phyloP scores from a whole-genome alignment of 2,797 vertebrate species.

The Varecia variegata region DNA sequence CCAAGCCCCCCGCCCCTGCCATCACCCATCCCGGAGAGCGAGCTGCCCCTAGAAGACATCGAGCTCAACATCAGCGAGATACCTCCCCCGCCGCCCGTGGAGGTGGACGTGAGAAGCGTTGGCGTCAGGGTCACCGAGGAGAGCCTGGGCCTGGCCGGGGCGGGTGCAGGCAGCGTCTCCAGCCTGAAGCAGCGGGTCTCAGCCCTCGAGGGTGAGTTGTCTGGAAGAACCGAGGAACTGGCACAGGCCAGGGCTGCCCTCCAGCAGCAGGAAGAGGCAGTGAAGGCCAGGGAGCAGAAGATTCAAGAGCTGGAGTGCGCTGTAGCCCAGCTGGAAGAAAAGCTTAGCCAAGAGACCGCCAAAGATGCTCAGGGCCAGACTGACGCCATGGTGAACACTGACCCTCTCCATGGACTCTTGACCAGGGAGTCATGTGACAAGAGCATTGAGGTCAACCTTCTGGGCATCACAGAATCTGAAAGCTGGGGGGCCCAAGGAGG shows the following conservation, averaged over 20 bases:
- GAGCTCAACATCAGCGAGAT: conserved; percentile 71
- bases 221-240: conserved; percentile 88
- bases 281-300: conserved; percentile 89
- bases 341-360: conserved; percentile 73
- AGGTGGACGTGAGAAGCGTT: conserved; percentile 54
- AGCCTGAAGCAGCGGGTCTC: conserved; percentile 88
- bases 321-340: conserved; percentile 79
- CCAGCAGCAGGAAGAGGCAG: conserved; percentile 88
- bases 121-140: conserved; percentile 34
- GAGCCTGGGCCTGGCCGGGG: conserved; percentile 63
- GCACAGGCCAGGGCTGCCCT: conserved; percentile 87
- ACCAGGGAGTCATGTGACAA: conserved; percentile 80
- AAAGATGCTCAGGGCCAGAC: conserved; percentile 65
- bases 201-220: conserved; percentile 88
- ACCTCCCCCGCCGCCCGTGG: background rate
- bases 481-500: background rate
- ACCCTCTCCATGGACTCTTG: background rate
- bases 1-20: conserved; percentile 72
- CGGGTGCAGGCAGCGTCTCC: conserved; percentile 39
- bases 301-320: conserved; percentile 89
- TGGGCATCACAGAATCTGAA: conserved; percentile 60
- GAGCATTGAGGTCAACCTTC: conserved; percentile 80
- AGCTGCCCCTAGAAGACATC: conserved; percentile 47
- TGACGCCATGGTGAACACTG: conserved; percentile 83
- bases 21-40: conserved; percentile 54